Conservation (phyloP, 2,797 vertebrate species). For the Smutsia gigantea region DNA sequence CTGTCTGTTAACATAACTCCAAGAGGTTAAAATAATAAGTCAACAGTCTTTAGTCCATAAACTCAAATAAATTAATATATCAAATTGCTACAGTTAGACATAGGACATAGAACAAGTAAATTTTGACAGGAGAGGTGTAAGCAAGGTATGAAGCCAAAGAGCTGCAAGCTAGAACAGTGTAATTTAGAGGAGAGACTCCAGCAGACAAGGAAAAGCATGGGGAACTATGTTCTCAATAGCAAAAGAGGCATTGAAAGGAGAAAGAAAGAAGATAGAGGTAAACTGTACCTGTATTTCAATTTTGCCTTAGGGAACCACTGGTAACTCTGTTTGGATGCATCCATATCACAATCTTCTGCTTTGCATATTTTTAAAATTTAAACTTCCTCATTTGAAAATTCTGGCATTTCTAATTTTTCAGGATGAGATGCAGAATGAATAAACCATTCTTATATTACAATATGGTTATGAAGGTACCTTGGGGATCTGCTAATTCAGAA, state of each 20-base stretch:
- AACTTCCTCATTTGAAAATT: slow-evolving; percentile 41
- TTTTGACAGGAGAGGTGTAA: slow-evolving; percentile 5
- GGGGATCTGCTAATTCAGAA: neutral
- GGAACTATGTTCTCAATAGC: neutral
- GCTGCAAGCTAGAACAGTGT: neutral
- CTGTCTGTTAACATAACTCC: slow-evolving; percentile 3
- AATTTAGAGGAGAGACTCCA: neutral
- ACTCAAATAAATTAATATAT: slow-evolving; percentile 33
- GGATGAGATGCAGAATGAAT: slow-evolving; percentile 2
- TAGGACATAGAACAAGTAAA: neutral
- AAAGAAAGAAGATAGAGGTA: neutral
- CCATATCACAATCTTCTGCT: neutral
- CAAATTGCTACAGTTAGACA: neutral
- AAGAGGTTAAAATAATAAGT: slow-evolving; percentile 26
- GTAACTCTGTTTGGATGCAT: slow-evolving; percentile 27
- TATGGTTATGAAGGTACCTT: neutral
- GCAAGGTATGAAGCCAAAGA: neutral
- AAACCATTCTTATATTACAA: neutral
- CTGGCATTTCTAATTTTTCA: slow-evolving; percentile 30
- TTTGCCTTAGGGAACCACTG: slow-evolving; percentile 47
- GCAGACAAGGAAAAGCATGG: neutral
- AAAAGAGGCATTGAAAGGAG: neutral
- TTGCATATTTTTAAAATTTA: slow-evolving; percentile 8
- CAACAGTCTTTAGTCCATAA: slow-evolving; percentile 19
- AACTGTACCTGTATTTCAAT: slow-evolving; percentile 12